These are phyloP conservation scores for Strigops habroptila DNA, from an alignment of 2,113 vertebrate species.

Conservation along the genomic window DNA sequence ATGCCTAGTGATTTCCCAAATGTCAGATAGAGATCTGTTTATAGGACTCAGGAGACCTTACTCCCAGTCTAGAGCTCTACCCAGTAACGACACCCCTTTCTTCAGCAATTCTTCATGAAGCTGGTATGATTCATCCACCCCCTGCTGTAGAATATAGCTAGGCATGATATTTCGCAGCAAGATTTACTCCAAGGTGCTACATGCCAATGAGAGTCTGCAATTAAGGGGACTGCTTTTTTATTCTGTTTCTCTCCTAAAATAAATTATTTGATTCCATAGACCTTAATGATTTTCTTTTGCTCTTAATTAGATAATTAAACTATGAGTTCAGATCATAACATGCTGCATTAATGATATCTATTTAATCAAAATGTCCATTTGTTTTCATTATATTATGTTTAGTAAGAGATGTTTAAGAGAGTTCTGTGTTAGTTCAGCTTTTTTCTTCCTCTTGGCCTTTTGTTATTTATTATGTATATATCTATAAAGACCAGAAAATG, in stretches of 20 bases:
- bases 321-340: conserved; percentile 65
- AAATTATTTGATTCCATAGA: conserved; percentile 51
- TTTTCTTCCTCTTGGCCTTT: background rate
- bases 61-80: background rate
- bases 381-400: conserved; percentile 61
- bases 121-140: background rate
- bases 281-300: conserved; percentile 66
- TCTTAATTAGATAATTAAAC: conserved; percentile 72
- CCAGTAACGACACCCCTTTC: background rate
- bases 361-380: conserved; percentile 71
- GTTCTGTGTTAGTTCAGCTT: conserved; percentile 10
- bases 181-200: conserved; percentile 1
- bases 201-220: background rate
- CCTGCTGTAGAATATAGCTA: background rate
- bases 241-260: conserved; percentile 41
- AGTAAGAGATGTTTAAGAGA: conserved; percentile 18
- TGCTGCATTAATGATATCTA: conserved; percentile 58
- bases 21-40: background rate
- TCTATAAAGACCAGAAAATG: background rate
- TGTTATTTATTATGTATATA: background rate
- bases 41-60: background rate
- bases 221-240: background rate
- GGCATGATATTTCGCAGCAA: background rate
- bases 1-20: background rate
- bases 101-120: background rate